Evolutionary conservation across 92 coral and sea anemone genomes (phyloP), one percentile per base, ranked within the genome.

Genomic region (Blastomussa wellsi): DNA sequence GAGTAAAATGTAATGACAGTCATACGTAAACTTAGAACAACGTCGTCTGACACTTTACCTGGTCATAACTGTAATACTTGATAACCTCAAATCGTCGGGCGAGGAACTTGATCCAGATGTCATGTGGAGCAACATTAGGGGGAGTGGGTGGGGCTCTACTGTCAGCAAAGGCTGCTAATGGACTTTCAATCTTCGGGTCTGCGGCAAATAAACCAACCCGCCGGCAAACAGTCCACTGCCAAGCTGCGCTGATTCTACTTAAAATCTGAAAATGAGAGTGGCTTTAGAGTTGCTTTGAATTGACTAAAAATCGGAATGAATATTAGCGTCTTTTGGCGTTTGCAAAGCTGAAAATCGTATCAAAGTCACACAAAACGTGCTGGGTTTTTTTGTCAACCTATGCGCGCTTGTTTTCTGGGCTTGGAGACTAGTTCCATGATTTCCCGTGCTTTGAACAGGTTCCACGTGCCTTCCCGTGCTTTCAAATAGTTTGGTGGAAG

Each of bases 201-300:
- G 84, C 86, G 13, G 97, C 91, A 85, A 97, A 97, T 38, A 97
- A 78, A 37, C 99, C 99, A 41, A 92, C 90, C 65, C 98, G 93
- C 59, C 98, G 91, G 79, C 94, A 85, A 13, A 93, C 99, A 9
- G 98, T 97, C 99, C 99, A 97, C 91, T 97, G 99, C 99, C 99
- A 97, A 12, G 99, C 99, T 57, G 97, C 93, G 19, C 95, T 92
- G 79, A 97, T 92, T 76, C 95, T 94, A 76, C 98, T 92, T 19
- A 97, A 87, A 48, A 94, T 82, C 99, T 97, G 88, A 88, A 49
- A 76, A 44, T 17, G 55, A 44, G n/a, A n/a, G n/a, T n/a, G n/a
- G n/a, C n/a, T n/a, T n/a, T n/a, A n/a, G n/a, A n/a, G 38, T 1
- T 19, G 64, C 22, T 20, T 3, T 57, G 7, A 6, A 57, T 22